phyloP scores from a whole-genome alignment of 1,140 invertebrate genomes.

The Drosophila albomicans region DNA sequence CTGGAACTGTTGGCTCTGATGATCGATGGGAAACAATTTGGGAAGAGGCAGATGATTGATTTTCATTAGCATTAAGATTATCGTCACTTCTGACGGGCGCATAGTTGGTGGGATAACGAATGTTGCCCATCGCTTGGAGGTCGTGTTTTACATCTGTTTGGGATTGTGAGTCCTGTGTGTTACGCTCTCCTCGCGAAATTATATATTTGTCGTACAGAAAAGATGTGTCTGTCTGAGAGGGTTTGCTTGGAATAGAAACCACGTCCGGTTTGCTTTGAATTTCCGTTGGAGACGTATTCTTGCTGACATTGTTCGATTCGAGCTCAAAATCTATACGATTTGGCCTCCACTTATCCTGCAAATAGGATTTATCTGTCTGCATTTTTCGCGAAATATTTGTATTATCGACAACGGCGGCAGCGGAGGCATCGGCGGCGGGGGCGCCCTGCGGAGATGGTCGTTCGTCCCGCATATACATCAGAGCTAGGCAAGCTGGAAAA shows the following conservation, averaged over 20 bases:
- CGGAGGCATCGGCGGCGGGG: not conserved
- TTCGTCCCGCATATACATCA: constrained; percentile 68
- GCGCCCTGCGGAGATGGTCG: constrained; percentile 21
- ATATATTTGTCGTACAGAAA: constrained; percentile 36
- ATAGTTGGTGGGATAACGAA: constrained; percentile 43
- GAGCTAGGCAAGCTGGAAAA: constrained; percentile 62
- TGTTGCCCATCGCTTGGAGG: not conserved
- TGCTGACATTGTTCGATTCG: not conserved
- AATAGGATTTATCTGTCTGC: constrained; percentile 60
- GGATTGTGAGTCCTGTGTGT: not conserved
- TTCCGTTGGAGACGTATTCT: not conserved
- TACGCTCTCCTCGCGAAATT: not conserved
- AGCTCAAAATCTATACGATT: not conserved
- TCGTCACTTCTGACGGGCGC: not conserved
- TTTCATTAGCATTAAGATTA: not conserved
- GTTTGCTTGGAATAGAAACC: constrained; percentile 11
- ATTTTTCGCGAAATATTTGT: constrained; percentile 27
- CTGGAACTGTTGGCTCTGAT: not conserved
- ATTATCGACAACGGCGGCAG: not conserved
- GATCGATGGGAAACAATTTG: not conserved
- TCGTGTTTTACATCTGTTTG: constrained; percentile 11
- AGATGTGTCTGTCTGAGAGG: constrained; percentile 56
- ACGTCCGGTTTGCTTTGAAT: not conserved
- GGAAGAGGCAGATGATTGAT: not conserved
- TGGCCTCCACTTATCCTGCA: constrained; percentile 24